Conservation (phyloP, 2,888 invertebrate species). For the Acleris holmiana region DNA sequence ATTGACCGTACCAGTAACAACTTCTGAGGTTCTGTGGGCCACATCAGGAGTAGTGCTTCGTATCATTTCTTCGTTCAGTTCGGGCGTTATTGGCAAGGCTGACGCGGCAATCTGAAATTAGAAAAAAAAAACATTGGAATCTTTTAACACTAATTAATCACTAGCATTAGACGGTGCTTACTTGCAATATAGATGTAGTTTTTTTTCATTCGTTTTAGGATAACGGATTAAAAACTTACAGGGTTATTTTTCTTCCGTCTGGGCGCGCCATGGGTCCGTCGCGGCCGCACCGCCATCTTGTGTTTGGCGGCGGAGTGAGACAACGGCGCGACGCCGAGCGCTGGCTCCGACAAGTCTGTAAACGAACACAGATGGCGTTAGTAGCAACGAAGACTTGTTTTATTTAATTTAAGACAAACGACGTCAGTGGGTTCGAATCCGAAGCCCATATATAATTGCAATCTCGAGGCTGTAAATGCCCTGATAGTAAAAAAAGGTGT, state of each 20-base stretch:
- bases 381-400: background rate
- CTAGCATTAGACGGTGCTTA: background rate
- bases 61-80: slow-evolving; percentile 90
- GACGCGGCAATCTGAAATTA: slow-evolving; percentile 81
- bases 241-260: slow-evolving; percentile 84
- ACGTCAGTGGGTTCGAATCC: too few relatives aligned
- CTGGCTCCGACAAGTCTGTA: slow-evolving; percentile 77
- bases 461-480: too few relatives aligned
- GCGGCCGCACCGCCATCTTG: slow-evolving; percentile 91
- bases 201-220: background rate
- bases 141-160: background rate
- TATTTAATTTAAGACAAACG: too few relatives aligned
- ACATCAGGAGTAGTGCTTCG: slow-evolving; percentile 87
- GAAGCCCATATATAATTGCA: too few relatives aligned
- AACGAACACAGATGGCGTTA: slow-evolving; percentile 38
- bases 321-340: slow-evolving; percentile 85
- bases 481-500: too few relatives aligned
- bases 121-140: slow-evolving; percentile 27
- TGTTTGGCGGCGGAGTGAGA: slow-evolving; percentile 92
- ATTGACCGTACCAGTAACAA: slow-evolving; percentile 72
- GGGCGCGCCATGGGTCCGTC: slow-evolving; percentile 90
- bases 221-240: slow-evolving; percentile 54
- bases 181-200: too few relatives aligned
- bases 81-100: slow-evolving; percentile 89
- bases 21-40: slow-evolving; percentile 72